phyloP scores from a whole-genome alignment of 2,113 vertebrate species.

The Pelmatolapia mariae region DNA sequence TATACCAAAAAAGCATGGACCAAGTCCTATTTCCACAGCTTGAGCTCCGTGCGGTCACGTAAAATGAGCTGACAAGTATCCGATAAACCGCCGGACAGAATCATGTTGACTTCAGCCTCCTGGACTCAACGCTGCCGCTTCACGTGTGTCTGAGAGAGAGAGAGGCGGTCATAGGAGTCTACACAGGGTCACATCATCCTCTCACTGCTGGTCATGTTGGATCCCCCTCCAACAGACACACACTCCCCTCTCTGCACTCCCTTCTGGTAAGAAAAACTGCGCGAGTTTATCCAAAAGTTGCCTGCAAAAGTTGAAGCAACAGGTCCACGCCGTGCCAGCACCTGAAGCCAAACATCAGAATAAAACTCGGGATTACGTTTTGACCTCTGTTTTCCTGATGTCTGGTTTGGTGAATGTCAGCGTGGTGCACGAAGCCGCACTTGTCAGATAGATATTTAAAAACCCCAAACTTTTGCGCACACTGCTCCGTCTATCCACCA shows the following conservation, averaged over 20 bases:
- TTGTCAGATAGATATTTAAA: background rate
- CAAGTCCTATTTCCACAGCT: conserved; percentile 4
- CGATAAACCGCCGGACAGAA: conserved; percentile 42
- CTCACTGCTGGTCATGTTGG: background rate
- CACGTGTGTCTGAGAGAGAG: conserved; percentile 12
- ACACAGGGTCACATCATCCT: conserved; percentile 31
- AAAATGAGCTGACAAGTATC: conserved; percentile 36
- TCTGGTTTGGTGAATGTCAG: background rate
- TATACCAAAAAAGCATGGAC: background rate
- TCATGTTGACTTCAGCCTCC: conserved; percentile 28
- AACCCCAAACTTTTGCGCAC: background rate
- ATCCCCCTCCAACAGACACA: background rate
- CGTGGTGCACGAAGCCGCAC: background rate
- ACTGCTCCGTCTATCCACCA: background rate
- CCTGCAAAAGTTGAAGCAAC: background rate
- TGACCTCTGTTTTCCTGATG: background rate
- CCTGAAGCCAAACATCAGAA: background rate
- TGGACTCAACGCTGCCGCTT: conserved; percentile 11
- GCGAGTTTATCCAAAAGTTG: background rate
- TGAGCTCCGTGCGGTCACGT: conserved; percentile 32
- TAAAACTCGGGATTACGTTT: background rate
- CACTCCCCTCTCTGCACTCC: background rate
- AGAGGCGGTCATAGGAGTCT: conserved; percentile 7
- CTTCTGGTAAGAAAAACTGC: background rate
- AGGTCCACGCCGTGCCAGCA: conserved; percentile 6